These are phyloP conservation scores for Drosophila formosana DNA, from an alignment of 2,888 invertebrate genomes.

Conservation along the genomic window DNA sequence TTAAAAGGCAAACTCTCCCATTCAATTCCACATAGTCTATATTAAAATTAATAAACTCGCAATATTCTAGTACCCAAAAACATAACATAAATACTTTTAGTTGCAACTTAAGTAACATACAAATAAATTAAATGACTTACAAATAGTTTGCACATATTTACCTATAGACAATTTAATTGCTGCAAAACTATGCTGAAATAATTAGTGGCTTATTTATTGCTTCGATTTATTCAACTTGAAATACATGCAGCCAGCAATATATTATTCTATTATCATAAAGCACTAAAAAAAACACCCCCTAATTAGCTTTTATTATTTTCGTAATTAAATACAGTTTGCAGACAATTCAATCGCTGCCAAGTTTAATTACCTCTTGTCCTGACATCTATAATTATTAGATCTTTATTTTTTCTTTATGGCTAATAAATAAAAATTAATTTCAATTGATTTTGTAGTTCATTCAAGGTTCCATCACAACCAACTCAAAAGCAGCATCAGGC, in stretches of 20 bases:
- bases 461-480: slow-evolving; percentile 37
- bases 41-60: too few relatives aligned
- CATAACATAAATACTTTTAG: too few relatives aligned
- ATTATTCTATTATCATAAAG: too few relatives aligned
- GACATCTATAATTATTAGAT: background rate
- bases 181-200: too few relatives aligned
- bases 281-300: background rate
- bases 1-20: background rate
- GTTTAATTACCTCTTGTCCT: background rate
- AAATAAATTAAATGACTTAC: too few relatives aligned
- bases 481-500: slow-evolving; percentile 23
- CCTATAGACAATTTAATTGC: too few relatives aligned
- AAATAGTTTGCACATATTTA: too few relatives aligned
- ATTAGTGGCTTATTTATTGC: background rate
- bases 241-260: too few relatives aligned
- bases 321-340: background rate
- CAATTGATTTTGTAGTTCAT: slow-evolving; percentile 30
- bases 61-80: too few relatives aligned
- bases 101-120: too few relatives aligned
- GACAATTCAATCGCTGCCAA: background rate
- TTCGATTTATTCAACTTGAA: background rate
- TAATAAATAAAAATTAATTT: slow-evolving; percentile 1
- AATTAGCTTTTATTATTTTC: background rate
- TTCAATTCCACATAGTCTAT: too few relatives aligned
- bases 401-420: background rate